phyloP scores from a whole-genome alignment of 2,113 vertebrate genomes.

The Perognathus longimembris region DNA sequence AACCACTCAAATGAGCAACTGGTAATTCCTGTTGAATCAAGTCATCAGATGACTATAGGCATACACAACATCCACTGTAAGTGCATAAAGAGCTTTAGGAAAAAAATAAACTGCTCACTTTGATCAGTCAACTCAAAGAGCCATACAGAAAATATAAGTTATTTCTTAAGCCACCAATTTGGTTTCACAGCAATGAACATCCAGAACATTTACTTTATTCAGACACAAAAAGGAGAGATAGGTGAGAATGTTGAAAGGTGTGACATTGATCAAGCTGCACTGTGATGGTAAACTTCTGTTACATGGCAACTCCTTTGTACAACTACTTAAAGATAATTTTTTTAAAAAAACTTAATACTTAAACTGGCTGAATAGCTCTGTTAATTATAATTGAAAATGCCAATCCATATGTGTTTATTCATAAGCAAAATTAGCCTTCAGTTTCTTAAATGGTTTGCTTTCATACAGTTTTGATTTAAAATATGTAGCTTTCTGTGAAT shows the following conservation, averaged over 20 bases:
- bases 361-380: too few relatives aligned
- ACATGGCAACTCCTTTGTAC: too few relatives aligned
- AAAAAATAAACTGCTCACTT: neutral
- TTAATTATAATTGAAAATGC: neutral
- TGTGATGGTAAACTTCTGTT: too few relatives aligned
- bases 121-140: neutral
- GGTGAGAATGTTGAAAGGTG: too few relatives aligned
- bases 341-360: too few relatives aligned
- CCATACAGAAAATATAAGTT: neutral
- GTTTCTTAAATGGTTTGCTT: neutral
- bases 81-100: neutral
- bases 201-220: neutral
- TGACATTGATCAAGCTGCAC: too few relatives aligned
- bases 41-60: neutral
- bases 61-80: neutral
- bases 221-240: neutral
- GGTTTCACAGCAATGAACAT: neutral
- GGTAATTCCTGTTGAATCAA: neutral
- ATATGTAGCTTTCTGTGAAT: neutral
- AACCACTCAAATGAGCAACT: neutral
- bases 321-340: too few relatives aligned
- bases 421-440: slow-evolving; percentile 3
- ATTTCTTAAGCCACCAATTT: neutral
- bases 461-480: neutral
- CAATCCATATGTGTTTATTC: neutral